phyloP scores from a whole-genome alignment of 2,888 invertebrate genomes.

The Odontocerum albicorne region DNA sequence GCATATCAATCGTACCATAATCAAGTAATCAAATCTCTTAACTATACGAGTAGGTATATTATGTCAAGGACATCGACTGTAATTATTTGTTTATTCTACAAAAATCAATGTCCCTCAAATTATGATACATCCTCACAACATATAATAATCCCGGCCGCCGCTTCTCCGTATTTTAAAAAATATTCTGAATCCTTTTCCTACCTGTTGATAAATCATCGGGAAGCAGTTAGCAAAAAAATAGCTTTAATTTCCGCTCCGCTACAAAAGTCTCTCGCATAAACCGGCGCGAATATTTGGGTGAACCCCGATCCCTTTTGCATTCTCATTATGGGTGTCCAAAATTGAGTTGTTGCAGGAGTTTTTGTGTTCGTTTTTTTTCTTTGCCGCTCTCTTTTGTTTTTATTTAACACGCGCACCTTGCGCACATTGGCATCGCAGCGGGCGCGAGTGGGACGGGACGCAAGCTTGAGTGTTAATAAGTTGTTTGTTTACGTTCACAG shows the following conservation, averaged over 20 bases:
- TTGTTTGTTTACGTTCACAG: conserved; percentile 37
- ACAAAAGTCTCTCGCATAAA: neutral
- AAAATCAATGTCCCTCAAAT: too few relatives aligned
- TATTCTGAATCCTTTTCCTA: too few relatives aligned
- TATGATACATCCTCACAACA: too few relatives aligned
- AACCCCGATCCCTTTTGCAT: conserved; percentile 25
- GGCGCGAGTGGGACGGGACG: conserved; percentile 20
- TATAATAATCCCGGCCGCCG: too few relatives aligned
- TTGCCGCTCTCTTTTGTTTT: conserved; percentile 29
- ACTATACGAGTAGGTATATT: too few relatives aligned
- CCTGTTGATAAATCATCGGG: too few relatives aligned
- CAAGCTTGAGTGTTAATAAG: conserved; percentile 36
- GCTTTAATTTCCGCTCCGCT: neutral
- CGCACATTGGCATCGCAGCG: conserved; percentile 5
- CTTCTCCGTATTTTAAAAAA: too few relatives aligned
- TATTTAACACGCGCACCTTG: conserved; percentile 33
- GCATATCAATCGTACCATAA: too few relatives aligned
- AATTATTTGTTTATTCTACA: too few relatives aligned
- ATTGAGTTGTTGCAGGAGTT: conserved; percentile 37
- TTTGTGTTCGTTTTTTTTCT: conserved; percentile 28
- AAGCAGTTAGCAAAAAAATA: too few relatives aligned
- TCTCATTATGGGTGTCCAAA: conserved; percentile 37
- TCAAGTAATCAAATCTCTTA: too few relatives aligned
- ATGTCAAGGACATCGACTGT: too few relatives aligned
- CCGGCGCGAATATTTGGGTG: conserved; percentile 5